Percentiles rank a stretch among this genome's conserved stretches.
These are phyloP conservation scores for Atherinomorus stipes DNA, from an alignment of 2,113 vertebrate species.

Conservation along the genomic window DNA sequence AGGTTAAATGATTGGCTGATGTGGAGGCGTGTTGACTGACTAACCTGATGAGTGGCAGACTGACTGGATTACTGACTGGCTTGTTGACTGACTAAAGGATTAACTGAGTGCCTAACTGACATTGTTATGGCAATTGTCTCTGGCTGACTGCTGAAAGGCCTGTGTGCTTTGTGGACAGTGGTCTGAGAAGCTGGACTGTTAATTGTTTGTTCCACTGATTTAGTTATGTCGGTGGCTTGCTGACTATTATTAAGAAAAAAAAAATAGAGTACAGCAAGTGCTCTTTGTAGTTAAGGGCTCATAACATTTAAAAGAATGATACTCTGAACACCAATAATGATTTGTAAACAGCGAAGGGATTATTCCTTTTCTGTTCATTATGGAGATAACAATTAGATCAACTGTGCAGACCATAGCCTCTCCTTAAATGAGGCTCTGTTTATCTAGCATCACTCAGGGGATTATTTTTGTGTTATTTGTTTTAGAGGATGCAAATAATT, in stretches of 20 bases:
- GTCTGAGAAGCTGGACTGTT: slow-evolving; percentile 18
- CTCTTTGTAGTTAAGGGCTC: not conserved
- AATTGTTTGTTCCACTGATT: slow-evolving; percentile 28
- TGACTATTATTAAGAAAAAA: not conserved
- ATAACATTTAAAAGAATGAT: not conserved
- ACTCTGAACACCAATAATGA: not conserved
- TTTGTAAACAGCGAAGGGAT: not conserved
- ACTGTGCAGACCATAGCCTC: not conserved
- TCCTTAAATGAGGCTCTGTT: slow-evolving; percentile 11
- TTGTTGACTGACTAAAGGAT: slow-evolving; percentile 65
- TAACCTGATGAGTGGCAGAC: slow-evolving; percentile 54
- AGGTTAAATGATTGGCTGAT: slow-evolving; percentile 52
- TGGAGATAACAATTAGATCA: not conserved
- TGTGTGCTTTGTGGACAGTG: slow-evolving; percentile 21
- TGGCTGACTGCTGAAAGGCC: slow-evolving; percentile 31
- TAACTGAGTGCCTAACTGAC: slow-evolving; percentile 55
- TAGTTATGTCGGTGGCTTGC: not conserved
- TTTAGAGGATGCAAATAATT: slow-evolving; percentile 1
- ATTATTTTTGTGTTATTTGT: slow-evolving; percentile 3
- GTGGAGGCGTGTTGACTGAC: slow-evolving; percentile 53
- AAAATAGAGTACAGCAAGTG: not conserved
- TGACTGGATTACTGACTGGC: slow-evolving; percentile 53
- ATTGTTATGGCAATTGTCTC: slow-evolving; percentile 55
- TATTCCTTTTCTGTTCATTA: slow-evolving; percentile 6
- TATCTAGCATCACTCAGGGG: slow-evolving; percentile 13